Evolutionary conservation across 2,797 vertebrate species (phyloP).

Genomic region (Rhabdophis nuchalis): DNA sequence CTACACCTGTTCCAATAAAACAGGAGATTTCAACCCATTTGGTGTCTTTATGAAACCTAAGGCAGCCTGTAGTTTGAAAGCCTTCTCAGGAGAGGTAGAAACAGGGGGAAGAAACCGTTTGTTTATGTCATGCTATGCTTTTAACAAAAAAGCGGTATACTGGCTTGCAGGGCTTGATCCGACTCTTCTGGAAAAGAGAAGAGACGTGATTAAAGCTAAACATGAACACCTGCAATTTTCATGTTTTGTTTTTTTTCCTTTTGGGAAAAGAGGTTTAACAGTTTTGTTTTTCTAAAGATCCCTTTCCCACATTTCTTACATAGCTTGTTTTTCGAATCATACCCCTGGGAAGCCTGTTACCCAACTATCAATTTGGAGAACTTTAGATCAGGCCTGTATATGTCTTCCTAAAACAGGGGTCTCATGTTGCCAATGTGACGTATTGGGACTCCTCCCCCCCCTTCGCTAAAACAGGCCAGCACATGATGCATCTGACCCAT

Average conservation of each 20-base stretch:
- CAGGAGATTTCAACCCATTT: slow-evolving; percentile 55
- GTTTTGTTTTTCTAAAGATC: not conserved
- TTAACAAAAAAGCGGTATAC: slow-evolving; percentile 17
- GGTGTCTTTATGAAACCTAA: slow-evolving; percentile 51
- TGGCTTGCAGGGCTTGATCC: slow-evolving; percentile 5
- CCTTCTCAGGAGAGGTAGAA: slow-evolving; percentile 52
- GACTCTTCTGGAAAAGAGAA: slow-evolving; percentile 24
- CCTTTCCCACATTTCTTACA: not conserved
- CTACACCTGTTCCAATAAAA: slow-evolving; percentile 71
- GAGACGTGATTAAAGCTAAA: not conserved
- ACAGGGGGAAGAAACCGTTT: slow-evolving; percentile 35
- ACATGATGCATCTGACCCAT: no score
- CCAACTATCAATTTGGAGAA: not conserved
- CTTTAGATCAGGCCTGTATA: not conserved
- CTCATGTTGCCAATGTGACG: no score
- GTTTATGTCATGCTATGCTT: slow-evolving; percentile 31
- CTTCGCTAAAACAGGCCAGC: no score
- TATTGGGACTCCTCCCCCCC: no score
- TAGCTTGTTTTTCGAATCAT: not conserved
- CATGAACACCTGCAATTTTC: not conserved
- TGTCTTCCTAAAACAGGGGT: not conserved
- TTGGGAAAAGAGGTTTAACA: not conserved
- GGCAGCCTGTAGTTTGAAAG: slow-evolving; percentile 52
- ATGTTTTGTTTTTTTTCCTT: slow-evolving; percentile 8
- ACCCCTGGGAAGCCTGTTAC: not conserved